These are phyloP conservation scores for Sminthurides aquaticus DNA, from an alignment of 2,888 invertebrate genomes.

Conservation along the genomic window DNA sequence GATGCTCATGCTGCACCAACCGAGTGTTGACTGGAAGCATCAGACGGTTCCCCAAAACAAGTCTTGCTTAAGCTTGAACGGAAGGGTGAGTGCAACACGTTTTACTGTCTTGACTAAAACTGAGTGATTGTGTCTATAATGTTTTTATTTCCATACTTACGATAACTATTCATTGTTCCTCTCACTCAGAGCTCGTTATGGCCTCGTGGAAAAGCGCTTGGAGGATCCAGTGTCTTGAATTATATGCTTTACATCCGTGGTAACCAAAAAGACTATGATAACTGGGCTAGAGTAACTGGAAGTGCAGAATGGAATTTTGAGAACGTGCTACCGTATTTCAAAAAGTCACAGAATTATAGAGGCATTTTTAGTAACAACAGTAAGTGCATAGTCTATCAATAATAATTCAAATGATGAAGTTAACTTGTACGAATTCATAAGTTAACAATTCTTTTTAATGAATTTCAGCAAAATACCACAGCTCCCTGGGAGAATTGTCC, in stretches of 20 bases:
- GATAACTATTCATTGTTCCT: neutral
- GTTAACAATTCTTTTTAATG: neutral
- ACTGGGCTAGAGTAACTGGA: slow-evolving; percentile 32
- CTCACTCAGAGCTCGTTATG: slow-evolving; percentile 14
- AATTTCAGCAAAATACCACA: slow-evolving; percentile 14
- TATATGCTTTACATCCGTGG: slow-evolving; percentile 36
- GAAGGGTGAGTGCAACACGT: slow-evolving; percentile 6
- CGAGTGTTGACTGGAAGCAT: slow-evolving; percentile 32
- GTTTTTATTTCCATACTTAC: neutral
- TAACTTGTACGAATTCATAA: neutral
- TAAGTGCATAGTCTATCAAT: no score
- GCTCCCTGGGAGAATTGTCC: slow-evolving; percentile 23
- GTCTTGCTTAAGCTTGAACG: slow-evolving; percentile 8
- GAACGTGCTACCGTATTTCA: slow-evolving; percentile 34
- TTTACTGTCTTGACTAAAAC: neutral
- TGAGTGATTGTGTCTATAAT: slow-evolving; percentile 19
- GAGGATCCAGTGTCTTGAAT: slow-evolving; percentile 22
- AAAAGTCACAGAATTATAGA: slow-evolving; percentile 32
- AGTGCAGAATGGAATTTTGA: slow-evolving; percentile 32
- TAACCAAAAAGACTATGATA: slow-evolving; percentile 27
- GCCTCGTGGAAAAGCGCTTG: slow-evolving; percentile 27
- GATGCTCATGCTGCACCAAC: slow-evolving; percentile 18
- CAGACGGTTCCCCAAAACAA: slow-evolving; percentile 36
- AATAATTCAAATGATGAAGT: no score
- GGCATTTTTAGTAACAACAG: slow-evolving; percentile 26